A percentile compares a stretch with the other conserved stretches of the same genome.
phyloP scores from a whole-genome alignment of 2,888 invertebrate genomes.

The Tetrapedia diversipes region DNA sequence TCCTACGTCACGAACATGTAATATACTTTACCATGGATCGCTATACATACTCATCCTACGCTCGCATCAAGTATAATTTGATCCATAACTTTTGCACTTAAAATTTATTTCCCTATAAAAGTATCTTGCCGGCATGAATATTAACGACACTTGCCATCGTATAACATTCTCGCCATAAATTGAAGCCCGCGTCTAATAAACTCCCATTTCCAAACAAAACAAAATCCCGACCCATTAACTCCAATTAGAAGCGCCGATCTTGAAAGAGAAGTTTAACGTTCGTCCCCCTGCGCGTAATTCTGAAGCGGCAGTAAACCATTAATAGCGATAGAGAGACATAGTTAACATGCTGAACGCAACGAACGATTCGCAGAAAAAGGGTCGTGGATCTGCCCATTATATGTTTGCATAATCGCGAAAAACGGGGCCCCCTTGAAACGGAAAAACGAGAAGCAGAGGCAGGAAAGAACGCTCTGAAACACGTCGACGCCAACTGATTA shows the following conservation, averaged over 20 bases:
- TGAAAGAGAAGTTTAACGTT: background rate
- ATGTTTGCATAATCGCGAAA: background rate
- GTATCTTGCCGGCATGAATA: background rate
- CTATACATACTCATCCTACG: no score
- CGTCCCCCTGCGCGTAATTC: background rate
- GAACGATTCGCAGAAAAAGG: background rate
- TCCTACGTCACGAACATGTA: no score
- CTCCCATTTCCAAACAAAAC: background rate
- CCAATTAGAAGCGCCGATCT: background rate
- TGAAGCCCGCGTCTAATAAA: background rate
- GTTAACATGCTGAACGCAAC: no score
- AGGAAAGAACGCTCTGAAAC: background rate
- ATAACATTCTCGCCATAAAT: background rate
- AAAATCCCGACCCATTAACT: background rate
- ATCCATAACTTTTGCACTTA: no score
- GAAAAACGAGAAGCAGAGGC: background rate
- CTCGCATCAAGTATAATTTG: no score
- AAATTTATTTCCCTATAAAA: no score
- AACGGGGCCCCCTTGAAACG: background rate
- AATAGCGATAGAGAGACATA: no score
- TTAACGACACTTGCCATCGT: background rate
- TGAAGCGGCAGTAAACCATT: background rate
- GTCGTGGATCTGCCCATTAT: background rate
- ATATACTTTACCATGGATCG: no score
- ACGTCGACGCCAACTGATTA: constrained; percentile 11